A percentile compares a stretch with the other conserved stretches of the same genome.
Conservation (phyloP, 2,797 vertebrate species). For the Chrosomus eos region DNA sequence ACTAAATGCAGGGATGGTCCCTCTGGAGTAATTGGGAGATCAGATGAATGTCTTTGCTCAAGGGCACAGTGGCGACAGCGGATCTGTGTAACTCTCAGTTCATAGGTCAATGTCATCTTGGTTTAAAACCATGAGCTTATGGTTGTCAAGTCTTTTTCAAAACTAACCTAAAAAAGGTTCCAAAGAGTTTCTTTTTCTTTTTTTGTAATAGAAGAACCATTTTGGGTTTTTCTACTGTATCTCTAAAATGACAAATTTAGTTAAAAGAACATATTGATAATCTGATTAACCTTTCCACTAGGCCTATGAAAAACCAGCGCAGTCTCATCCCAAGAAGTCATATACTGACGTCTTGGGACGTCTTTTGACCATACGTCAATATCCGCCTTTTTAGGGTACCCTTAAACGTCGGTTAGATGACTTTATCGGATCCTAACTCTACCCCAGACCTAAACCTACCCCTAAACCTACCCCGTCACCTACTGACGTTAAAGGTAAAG, state of each 20-base stretch:
- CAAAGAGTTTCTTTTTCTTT: not conserved
- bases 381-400: too few relatives aligned
- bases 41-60: not conserved
- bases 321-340: too few relatives aligned
- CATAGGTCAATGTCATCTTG: conserved; percentile 21
- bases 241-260: not conserved
- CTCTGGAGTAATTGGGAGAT: conserved; percentile 8
- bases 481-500: too few relatives aligned
- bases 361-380: too few relatives aligned
- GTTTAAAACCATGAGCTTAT: not conserved
- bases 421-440: too few relatives aligned
- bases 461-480: too few relatives aligned
- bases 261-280: too few relatives aligned
- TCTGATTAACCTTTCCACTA: not conserved
- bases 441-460: too few relatives aligned
- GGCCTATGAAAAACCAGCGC: too few relatives aligned
- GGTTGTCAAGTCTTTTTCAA: not conserved
- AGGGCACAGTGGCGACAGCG: not conserved
- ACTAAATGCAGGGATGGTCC: not conserved
- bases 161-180: not conserved
- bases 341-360: too few relatives aligned
- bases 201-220: not conserved
- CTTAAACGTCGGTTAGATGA: too few relatives aligned
- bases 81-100: conserved; percentile 8
- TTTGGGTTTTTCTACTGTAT: not conserved